Evolutionary conservation across 2,888 invertebrate genomes (phyloP), one percentile per base, ranked within the genome.

Genomic region (Nezara viridula): DNA sequence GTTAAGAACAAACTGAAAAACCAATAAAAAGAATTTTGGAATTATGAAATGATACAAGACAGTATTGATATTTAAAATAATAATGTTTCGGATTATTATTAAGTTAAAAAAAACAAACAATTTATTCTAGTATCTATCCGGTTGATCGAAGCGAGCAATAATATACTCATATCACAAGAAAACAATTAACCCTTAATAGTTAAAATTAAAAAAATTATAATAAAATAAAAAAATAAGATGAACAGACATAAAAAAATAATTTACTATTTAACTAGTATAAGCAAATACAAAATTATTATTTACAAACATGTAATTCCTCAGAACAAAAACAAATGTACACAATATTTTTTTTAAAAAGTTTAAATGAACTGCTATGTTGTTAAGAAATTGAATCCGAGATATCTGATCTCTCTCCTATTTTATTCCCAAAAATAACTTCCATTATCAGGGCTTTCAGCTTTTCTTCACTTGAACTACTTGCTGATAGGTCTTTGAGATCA

Each of bases 351-450:
- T n/a, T n/a, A 44, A 73, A 77, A 73, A 60, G n/a, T 44, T 47
- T 49, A 32, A 49, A 88, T 77, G 66, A 66, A 88, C 24, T 27
- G 77, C 60, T 87, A 66, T 4, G 47, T 16, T 77, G 73, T 47
- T 47, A 88, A 47, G 73, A 81, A 81, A 88, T 32, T 9, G 77
- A 88, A n/a, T 55, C 55, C 0, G 88, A 49, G 73, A 40, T 40
- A 40, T 88, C 21, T 40, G 66, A 66, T 37, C 47, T 77, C 4
- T 21, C 88, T n/a, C 37, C 44, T 19, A 12, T 85, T 37, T 89
- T 73, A 85, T 14, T 85, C 19, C 89, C 89, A 85, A 89, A 89
- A 44, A 89, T 89, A 9, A 89, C 85, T 27, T 89, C 85, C 89
- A 89, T 85, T 55, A 89, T 89, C 24, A 85, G 85, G 16, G 89